phyloP scores from a whole-genome alignment of 2,113 vertebrate genomes.

The Cephalophus harveyi region DNA sequence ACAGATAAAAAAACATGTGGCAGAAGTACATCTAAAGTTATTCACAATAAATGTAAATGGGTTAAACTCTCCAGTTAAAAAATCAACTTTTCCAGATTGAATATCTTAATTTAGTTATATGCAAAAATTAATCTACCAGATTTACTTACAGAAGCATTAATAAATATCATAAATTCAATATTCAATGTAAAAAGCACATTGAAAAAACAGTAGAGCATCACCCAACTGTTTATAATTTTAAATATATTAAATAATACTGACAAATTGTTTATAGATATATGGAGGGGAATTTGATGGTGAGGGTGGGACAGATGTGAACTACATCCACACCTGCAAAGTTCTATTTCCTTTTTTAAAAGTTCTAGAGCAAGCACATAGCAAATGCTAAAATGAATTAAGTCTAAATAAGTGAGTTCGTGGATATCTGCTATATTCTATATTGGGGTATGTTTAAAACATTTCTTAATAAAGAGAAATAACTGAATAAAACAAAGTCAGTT shows the following conservation, averaged over 20 bases:
- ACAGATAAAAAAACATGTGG: background rate
- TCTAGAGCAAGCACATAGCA: background rate
- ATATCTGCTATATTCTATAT: background rate
- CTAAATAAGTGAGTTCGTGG: background rate
- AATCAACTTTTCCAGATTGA: background rate
- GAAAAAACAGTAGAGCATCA: background rate
- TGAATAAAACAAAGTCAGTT: background rate
- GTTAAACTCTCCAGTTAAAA: conserved; percentile 8
- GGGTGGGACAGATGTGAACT: background rate
- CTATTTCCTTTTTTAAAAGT: background rate
- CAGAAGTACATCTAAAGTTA: background rate
- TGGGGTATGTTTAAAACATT: background rate
- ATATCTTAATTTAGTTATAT: background rate
- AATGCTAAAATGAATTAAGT: background rate
- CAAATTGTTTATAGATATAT: background rate
- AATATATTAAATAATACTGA: background rate
- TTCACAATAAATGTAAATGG: conserved; percentile 42
- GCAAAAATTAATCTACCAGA: background rate
- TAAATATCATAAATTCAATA: background rate
- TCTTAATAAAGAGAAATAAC: background rate
- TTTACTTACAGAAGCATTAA: background rate
- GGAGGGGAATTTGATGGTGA: background rate
- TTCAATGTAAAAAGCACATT: background rate
- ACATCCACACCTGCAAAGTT: background rate
- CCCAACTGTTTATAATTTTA: background rate